A percentile compares a stretch with the other conserved stretches of the same genome.
These are phyloP conservation scores for Vespertilio murinus DNA, from an alignment of 2,797 vertebrate species.

Conservation along the genomic window DNA sequence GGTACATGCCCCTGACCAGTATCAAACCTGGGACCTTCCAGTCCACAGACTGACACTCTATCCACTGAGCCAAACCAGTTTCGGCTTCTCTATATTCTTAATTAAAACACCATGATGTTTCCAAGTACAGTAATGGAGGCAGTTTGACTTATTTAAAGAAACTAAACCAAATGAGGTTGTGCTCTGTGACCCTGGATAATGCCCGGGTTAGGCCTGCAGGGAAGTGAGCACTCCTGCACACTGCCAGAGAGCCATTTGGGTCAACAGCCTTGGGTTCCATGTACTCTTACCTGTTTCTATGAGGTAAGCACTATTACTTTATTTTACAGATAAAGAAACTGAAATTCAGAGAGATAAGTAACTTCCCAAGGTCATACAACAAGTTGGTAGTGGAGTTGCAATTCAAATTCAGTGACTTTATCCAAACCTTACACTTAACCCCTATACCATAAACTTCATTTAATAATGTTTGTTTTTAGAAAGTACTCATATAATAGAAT, in stretches of 20 bases:
- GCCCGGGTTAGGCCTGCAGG: not conserved
- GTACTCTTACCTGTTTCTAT: not conserved
- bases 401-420: not conserved
- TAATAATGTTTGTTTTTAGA: not conserved
- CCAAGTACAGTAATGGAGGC: not conserved
- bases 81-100: not conserved
- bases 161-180: not conserved
- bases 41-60: no score
- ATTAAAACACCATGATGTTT: conserved; percentile 11
- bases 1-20: no score
- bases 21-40: no score
- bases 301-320: not conserved
- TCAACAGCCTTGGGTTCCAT: not conserved
- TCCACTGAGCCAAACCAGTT: no score
- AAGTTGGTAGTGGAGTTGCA: not conserved
- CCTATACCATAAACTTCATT: not conserved
- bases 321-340: conserved; percentile 1
- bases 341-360: conserved; percentile 20
- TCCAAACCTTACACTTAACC: not conserved
- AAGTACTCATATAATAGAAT: not conserved
- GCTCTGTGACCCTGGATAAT: not conserved
- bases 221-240: not conserved
- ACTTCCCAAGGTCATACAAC: not conserved
- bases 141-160: not conserved
- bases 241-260: not conserved